These are phyloP conservation scores for Diacarnus erythraeanus DNA, from an alignment of 37 sponge, comb jelly and placozoan genomes.

Conservation along the genomic window DNA sequence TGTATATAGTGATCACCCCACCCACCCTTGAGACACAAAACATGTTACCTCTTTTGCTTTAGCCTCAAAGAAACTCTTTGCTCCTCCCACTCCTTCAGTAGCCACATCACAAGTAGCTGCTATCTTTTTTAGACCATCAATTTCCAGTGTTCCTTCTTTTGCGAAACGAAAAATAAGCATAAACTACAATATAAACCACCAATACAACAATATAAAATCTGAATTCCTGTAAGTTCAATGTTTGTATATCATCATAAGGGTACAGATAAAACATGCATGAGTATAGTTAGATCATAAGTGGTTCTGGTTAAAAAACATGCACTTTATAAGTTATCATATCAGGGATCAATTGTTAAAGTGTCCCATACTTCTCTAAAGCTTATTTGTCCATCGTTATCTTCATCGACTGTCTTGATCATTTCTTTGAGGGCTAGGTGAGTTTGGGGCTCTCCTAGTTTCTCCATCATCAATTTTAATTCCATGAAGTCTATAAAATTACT, in stretches of 20 bases:
- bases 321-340: too few relatives aligned
- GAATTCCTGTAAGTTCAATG: too few relatives aligned
- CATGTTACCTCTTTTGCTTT: slow-evolving; percentile 74
- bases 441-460: slow-evolving; percentile 92
- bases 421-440: slow-evolving; percentile 84
- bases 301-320: too few relatives aligned
- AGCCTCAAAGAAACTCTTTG: slow-evolving; percentile 94
- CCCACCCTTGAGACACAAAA: too few relatives aligned
- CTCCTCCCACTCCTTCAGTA: slow-evolving; percentile 83
- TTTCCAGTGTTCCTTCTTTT: slow-evolving; percentile 70
- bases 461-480: slow-evolving; percentile 96
- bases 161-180: slow-evolving; percentile 89
- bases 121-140: slow-evolving; percentile 81
- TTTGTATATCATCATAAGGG: too few relatives aligned
- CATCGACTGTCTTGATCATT: slow-evolving; percentile 91
- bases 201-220: too few relatives aligned
- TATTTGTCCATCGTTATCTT: slow-evolving; percentile 86
- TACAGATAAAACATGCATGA: slow-evolving; percentile 6
- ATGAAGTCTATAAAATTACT: slow-evolving; percentile 86
- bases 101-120: slow-evolving; percentile 83
- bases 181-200: slow-evolving; percentile 59
- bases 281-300: background rate
- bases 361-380: slow-evolving; percentile 82
- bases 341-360: too few relatives aligned
- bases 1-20: too few relatives aligned